Evolutionary conservation across 2,797 vertebrate genomes (phyloP).

Genomic region (Furcifer pardalis): DNA sequence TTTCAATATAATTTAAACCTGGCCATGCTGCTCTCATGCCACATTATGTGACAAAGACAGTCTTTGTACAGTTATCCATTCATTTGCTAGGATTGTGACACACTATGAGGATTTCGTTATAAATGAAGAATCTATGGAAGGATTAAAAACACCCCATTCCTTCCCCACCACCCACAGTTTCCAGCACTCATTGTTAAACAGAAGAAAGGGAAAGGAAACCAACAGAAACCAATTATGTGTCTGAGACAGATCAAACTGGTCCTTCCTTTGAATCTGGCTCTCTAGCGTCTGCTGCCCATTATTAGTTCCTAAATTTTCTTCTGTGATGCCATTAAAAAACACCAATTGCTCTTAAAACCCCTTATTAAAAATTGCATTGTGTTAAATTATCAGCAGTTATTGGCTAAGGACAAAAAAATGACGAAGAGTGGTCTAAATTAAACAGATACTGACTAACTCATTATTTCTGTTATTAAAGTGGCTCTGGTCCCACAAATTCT

Average conservation of each 20-base stretch:
- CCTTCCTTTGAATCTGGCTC: background rate
- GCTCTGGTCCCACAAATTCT: background rate
- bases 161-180: background rate
- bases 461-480: background rate
- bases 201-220: conserved; percentile 38
- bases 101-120: conserved; percentile 18
- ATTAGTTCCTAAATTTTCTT: conserved; percentile 1
- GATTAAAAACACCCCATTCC: conserved; percentile 10
- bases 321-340: conserved; percentile 23
- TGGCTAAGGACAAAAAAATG: background rate
- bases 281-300: background rate
- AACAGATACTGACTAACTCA: background rate
- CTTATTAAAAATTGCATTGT: background rate
- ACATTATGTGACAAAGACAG: conserved; percentile 56
- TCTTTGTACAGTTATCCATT: conserved; percentile 48
- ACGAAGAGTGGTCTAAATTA: background rate
- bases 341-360: background rate
- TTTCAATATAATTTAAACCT: conserved; percentile 50
- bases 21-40: conserved; percentile 43
- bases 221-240: conserved; percentile 42
- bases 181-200: conserved; percentile 2
- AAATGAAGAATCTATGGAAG: conserved; percentile 21
- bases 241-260: conserved; percentile 19
- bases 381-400: background rate
- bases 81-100: conserved; percentile 41